phyloP scores from a whole-genome alignment of 2,888 invertebrate species.

The Melinaea marsaeus region DNA sequence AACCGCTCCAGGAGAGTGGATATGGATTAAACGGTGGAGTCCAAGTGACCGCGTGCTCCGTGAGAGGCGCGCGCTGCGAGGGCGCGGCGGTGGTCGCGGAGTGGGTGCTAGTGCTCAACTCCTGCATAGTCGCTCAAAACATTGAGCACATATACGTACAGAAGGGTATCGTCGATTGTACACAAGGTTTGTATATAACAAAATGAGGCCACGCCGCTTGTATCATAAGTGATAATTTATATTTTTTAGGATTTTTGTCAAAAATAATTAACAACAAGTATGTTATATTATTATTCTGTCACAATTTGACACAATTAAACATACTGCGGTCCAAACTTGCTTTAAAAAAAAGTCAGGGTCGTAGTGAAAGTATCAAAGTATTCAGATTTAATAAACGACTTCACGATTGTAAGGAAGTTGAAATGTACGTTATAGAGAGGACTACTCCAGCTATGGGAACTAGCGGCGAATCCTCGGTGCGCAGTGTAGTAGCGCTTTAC shows the following conservation, averaged over 20 bases:
- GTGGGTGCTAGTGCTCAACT: slow-evolving; percentile 29
- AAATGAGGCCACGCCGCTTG: too few species aligned
- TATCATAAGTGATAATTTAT: too few species aligned
- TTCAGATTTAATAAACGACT: too few species aligned
- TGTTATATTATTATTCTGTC: too few species aligned
- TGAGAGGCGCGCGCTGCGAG: slow-evolving; percentile 16
- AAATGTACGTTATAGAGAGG: neutral
- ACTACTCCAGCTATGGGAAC: neutral
- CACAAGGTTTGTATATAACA: slow-evolving; percentile 7
- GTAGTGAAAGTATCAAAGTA: too few species aligned
- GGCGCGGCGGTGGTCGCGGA: slow-evolving; percentile 30
- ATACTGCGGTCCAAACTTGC: too few species aligned
- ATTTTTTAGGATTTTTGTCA: too few species aligned
- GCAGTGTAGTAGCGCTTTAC: slow-evolving; percentile 19
- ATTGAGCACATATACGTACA: slow-evolving; percentile 13
- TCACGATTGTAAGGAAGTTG: too few species aligned
- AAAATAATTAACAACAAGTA: too few species aligned
- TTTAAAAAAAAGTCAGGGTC: too few species aligned
- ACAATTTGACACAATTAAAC: too few species aligned
- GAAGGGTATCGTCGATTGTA: slow-evolving; percentile 18
- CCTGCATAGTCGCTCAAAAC: slow-evolving; percentile 22
- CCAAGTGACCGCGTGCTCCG: slow-evolving; percentile 28
- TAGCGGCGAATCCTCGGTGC: slow-evolving; percentile 1
- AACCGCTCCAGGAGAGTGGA: slow-evolving; percentile 21
- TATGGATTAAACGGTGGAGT: slow-evolving; percentile 12